These are phyloP conservation scores for Gymnoscelis rufifasciata DNA, from an alignment of 2,888 invertebrate species.

Conservation along the genomic window DNA sequence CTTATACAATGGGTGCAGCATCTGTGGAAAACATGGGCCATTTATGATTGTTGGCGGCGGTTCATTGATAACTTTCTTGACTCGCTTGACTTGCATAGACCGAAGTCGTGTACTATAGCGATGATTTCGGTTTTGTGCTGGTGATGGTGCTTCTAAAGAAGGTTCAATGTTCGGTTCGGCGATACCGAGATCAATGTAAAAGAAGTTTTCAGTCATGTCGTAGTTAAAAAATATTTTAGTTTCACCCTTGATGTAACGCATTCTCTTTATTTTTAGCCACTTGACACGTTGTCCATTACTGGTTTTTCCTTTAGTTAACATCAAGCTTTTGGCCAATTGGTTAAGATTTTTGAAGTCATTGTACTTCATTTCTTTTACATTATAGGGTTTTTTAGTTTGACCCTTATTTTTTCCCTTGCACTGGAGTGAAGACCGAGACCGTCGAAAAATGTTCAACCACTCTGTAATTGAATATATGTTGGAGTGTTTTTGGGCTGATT, in stretches of 20 bases:
- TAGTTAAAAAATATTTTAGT: neutral
- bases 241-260: neutral
- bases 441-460: too few relatives aligned
- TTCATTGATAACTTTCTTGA: too few relatives aligned
- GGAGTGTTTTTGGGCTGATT: too few relatives aligned
- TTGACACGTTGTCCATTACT: neutral
- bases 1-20: neutral
- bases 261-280: slow-evolving; percentile 1
- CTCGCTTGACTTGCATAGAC: too few relatives aligned
- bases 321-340: neutral
- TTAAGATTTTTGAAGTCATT: neutral
- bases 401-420: too few relatives aligned
- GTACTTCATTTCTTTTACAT: slow-evolving; percentile 1
- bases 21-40: too few relatives aligned
- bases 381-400: too few relatives aligned
- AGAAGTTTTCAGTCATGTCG: neutral
- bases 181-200: too few relatives aligned
- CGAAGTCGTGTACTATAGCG: too few relatives aligned
- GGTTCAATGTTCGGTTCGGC: too few relatives aligned
- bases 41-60: neutral
- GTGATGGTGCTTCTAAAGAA: neutral
- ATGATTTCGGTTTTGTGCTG: neutral
- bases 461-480: too few relatives aligned
- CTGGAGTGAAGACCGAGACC: too few relatives aligned
- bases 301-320: neutral